Conservation (phyloP, 2,888 invertebrate genomes). For the Cosmia trapezina region DNA sequence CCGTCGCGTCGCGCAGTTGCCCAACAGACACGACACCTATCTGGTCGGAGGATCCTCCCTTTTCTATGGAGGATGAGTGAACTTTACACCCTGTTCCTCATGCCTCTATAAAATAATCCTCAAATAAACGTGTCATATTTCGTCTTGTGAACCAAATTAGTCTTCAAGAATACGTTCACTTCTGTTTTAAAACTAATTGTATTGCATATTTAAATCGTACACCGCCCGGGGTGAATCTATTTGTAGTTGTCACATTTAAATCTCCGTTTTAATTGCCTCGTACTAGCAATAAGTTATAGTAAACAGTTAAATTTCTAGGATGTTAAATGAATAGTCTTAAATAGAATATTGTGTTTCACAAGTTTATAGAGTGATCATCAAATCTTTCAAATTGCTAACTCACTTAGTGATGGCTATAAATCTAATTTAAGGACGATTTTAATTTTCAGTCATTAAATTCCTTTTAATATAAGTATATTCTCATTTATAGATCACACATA, state of each 20-base stretch:
- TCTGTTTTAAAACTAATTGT: slow-evolving; percentile 50
- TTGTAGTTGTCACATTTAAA: slow-evolving; percentile 57
- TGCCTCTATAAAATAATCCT: background rate
- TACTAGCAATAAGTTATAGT: slow-evolving; percentile 29
- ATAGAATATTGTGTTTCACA: slow-evolving; percentile 8
- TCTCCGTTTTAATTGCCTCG: slow-evolving; percentile 58
- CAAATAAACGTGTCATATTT: slow-evolving; percentile 20
- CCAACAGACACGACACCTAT: too few relatives aligned
- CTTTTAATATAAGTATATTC: too few relatives aligned
- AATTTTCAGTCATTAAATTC: background rate
- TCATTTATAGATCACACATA: too few relatives aligned
- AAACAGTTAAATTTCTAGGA: slow-evolving; percentile 31
- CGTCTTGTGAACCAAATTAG: slow-evolving; percentile 25
- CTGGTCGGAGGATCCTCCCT: too few relatives aligned
- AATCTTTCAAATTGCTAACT: background rate
- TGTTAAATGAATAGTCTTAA: slow-evolving; percentile 3
- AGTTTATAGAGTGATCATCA: background rate
- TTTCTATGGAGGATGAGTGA: too few relatives aligned
- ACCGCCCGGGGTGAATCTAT: slow-evolving; percentile 51
- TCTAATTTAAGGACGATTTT: background rate
- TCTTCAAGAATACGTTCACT: slow-evolving; percentile 38
- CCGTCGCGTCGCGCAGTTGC: too few relatives aligned
- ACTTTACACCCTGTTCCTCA: too few relatives aligned
- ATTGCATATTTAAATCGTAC: slow-evolving; percentile 48
- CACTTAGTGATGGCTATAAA: background rate